Percentiles rank a stretch among this genome's conserved stretches.
Conservation (phyloP, 1,140 invertebrate genomes). For the Nasonia vitripennis region DNA sequence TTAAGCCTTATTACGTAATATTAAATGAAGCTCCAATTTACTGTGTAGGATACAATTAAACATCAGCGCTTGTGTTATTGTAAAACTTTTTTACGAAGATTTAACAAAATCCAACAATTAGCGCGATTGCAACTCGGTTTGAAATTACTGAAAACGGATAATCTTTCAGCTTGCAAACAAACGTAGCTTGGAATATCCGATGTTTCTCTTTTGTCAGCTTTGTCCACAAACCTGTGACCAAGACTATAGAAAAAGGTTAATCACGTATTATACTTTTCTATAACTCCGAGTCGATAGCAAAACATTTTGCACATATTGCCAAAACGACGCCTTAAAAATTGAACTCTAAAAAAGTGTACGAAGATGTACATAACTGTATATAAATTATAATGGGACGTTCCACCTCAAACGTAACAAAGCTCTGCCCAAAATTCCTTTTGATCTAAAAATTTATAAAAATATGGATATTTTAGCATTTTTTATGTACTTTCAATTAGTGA, state of each 20-base stretch:
- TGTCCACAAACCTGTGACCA: neutral
- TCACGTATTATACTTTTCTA: neutral
- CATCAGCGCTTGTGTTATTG: neutral
- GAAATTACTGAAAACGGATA: neutral
- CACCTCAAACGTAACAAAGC: too few species aligned
- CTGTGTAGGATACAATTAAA: neutral
- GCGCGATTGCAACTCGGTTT: neutral
- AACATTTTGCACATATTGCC: too few species aligned
- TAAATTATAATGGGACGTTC: too few species aligned
- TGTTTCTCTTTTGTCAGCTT: neutral
- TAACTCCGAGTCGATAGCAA: too few species aligned
- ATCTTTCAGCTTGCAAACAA: neutral
- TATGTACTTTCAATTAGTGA: too few species aligned
- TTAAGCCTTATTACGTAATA: too few species aligned
- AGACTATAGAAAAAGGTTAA: neutral
- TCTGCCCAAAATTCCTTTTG: too few species aligned
- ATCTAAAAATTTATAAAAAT: too few species aligned
- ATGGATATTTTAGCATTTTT: too few species aligned
- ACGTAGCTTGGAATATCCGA: neutral
- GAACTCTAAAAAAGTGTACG: too few species aligned
- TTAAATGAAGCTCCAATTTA: neutral
- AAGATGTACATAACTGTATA: too few species aligned
- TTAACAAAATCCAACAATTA: neutral
- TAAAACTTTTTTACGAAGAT: neutral
- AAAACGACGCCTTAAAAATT: too few species aligned